Conservation (phyloP, 53 echinoderm and acorn worm genomes). For the Holothuria scabra region DNA sequence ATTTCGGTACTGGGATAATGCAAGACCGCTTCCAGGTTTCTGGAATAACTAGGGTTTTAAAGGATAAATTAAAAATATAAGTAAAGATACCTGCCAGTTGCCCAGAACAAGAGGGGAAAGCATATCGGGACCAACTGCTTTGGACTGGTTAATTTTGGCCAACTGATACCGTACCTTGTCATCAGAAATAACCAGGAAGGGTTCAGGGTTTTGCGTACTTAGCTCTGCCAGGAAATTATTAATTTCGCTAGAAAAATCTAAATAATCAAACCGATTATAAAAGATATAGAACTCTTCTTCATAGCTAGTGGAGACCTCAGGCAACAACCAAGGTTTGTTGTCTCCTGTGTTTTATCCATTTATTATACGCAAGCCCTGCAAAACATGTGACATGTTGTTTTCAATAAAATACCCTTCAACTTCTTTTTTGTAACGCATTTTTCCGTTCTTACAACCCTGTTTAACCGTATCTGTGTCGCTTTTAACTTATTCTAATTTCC, state of each 20-base stretch:
- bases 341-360: not conserved
- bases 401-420: not conserved
- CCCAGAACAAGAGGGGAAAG: no score
- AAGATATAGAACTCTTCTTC: not conserved
- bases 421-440: not conserved
- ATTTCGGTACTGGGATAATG: not conserved
- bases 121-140: no score
- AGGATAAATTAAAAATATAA: not conserved
- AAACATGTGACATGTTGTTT: no score
- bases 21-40: conserved; percentile 12
- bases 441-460: not conserved
- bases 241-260: not conserved
- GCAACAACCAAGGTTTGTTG: not conserved
- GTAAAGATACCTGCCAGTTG: no score
- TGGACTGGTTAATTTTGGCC: no score
- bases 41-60: not conserved
- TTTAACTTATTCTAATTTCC: not conserved
- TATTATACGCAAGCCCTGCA: no score
- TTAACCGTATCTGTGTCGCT: not conserved
- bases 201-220: not conserved
- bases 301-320: not conserved
- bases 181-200: not conserved
- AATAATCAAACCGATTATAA: not conserved
- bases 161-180: not conserved
- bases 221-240: not conserved